phyloP scores from a whole-genome alignment of 2,113 vertebrate species.

The Thunnus maccoyii region DNA sequence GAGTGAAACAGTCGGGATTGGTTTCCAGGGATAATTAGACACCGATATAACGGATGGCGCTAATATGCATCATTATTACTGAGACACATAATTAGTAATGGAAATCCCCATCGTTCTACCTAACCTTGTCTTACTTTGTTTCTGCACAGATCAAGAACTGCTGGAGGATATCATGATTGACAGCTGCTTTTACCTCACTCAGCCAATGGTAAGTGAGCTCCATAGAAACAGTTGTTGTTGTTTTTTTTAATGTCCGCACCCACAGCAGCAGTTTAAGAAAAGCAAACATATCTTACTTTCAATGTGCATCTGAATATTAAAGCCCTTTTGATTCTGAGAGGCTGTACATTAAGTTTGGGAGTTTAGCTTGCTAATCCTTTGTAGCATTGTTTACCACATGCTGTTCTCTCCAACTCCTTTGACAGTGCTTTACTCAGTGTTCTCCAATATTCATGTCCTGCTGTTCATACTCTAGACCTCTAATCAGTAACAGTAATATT shows the following conservation, averaged over 20 bases:
- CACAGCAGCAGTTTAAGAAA: not conserved
- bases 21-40: slow-evolving; percentile 52
- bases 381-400: slow-evolving; percentile 3
- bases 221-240: not conserved
- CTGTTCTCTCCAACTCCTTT: slow-evolving; percentile 15
- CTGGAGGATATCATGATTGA: slow-evolving; percentile 92
- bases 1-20: slow-evolving; percentile 40
- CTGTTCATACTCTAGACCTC: slow-evolving; percentile 27
- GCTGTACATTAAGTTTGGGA: not conserved
- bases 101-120: slow-evolving; percentile 26
- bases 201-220: slow-evolving; percentile 88
- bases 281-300: not conserved
- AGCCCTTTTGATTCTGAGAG: not conserved
- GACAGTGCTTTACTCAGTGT: not conserved
- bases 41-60: slow-evolving; percentile 38
- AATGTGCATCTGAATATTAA: not conserved
- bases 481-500: slow-evolving; percentile 58
- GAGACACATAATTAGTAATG: slow-evolving; percentile 38
- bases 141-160: slow-evolving; percentile 90
- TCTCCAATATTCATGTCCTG: slow-evolving; percentile 47
- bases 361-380: slow-evolving; percentile 8
- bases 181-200: slow-evolving; percentile 85
- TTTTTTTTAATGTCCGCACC: not conserved
- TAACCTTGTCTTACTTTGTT: slow-evolving; percentile 52
- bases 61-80: slow-evolving; percentile 40